Percentiles rank a stretch among this genome's conserved stretches.
These are phyloP conservation scores for Cephalopterus ornatus DNA, from an alignment of 2,113 vertebrate species.

Conservation along the genomic window DNA sequence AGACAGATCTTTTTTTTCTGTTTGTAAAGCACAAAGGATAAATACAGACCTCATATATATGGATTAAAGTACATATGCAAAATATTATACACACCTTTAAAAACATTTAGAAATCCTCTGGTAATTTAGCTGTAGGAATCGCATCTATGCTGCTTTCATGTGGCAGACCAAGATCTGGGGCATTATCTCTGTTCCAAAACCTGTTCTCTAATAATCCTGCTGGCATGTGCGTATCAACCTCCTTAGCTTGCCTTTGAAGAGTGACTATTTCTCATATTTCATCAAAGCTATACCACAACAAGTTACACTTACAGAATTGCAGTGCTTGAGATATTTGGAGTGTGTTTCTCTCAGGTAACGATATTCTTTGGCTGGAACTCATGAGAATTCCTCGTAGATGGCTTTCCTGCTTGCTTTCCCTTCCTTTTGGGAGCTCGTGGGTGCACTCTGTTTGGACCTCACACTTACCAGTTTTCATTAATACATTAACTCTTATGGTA, in stretches of 20 bases:
- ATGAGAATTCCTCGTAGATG: neutral
- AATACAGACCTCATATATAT: neutral
- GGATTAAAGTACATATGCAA: neutral
- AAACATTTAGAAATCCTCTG: neutral
- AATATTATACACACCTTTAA: neutral
- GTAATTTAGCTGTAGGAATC: neutral
- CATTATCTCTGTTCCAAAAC: neutral
- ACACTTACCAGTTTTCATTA: neutral
- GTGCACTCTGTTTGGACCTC: neutral
- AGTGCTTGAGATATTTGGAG: neutral
- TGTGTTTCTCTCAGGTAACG: neutral
- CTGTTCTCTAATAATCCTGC: neutral
- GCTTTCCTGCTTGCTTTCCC: neutral
- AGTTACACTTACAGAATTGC: neutral
- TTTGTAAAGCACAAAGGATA: neutral
- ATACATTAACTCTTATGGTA: neutral
- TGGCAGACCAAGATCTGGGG: neutral
- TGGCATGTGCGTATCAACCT: neutral
- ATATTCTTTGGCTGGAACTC: neutral
- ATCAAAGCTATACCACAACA: neutral
- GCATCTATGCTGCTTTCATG: neutral
- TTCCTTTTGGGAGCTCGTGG: neutral
- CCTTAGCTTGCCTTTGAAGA: neutral
- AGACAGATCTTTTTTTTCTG: neutral
- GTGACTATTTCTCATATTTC: neutral